A percentile compares a stretch with the other conserved stretches of the same genome.
These are phyloP conservation scores for Philotrypesis tridentata DNA, from an alignment of 1,140 invertebrate species.

Conservation along the genomic window DNA sequence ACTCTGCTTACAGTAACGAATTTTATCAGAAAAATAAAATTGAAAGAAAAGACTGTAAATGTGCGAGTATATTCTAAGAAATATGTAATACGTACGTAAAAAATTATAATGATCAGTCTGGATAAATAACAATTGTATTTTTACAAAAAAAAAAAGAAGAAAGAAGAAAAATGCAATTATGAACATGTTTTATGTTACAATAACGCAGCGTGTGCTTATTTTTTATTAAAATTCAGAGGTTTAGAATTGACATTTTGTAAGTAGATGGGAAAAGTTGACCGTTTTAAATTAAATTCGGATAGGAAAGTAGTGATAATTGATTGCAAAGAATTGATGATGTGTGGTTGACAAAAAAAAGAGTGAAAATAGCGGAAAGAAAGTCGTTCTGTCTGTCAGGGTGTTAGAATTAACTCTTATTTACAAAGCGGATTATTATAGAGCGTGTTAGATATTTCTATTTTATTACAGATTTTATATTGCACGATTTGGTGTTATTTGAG, in stretches of 20 bases:
- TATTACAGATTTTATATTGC: constrained; percentile 64
- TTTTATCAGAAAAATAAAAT: constrained; percentile 39
- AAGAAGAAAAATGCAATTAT: constrained; percentile 49
- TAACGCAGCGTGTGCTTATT: constrained; percentile 29
- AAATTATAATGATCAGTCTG: constrained; percentile 23
- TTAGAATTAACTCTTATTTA: constrained; percentile 58
- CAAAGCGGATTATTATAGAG: constrained; percentile 56
- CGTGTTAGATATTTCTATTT: constrained; percentile 64
- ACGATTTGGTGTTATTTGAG: constrained; percentile 58
- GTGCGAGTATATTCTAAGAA: constrained; percentile 26
- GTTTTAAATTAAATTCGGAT: constrained; percentile 17
- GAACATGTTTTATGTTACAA: constrained; percentile 30
- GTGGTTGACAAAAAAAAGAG: constrained; percentile 5
- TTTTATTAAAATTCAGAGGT: constrained; percentile 31
- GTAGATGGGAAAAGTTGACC: constrained; percentile 5
- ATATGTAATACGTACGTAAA: constrained; percentile 28
- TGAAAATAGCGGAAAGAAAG: constrained; percentile 28
- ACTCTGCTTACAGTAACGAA: constrained; percentile 11
- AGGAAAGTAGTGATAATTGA: background rate
- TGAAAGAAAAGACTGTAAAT: constrained; percentile 30
- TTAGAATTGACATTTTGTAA: constrained; percentile 18
- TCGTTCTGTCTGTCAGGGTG: constrained; percentile 22
- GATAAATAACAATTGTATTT: constrained; percentile 41
- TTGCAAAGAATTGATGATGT: constrained; percentile 12
- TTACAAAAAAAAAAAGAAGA: constrained; percentile 41